phyloP scores from a whole-genome alignment of 2,888 invertebrate genomes.

The Cerastis leucographa region DNA sequence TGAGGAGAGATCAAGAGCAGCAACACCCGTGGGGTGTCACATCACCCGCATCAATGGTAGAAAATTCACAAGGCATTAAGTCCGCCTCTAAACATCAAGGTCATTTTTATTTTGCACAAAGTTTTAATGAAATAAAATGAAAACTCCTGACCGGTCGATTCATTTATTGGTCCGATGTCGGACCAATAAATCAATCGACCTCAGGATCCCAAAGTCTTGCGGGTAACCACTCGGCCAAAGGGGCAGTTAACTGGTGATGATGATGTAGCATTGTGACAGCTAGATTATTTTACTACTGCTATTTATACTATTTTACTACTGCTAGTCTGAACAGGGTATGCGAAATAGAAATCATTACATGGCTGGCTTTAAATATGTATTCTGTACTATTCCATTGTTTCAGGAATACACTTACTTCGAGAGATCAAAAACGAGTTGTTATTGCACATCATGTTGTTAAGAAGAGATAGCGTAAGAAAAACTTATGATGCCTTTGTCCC shows the following conservation, averaged over 20 bases:
- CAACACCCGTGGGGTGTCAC: not conserved
- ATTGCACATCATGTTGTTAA: conserved; percentile 74
- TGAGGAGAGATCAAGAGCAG: not conserved
- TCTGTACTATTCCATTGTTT: conserved; percentile 74
- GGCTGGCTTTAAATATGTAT: not conserved
- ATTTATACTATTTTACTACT: not conserved
- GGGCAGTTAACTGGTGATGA: not conserved
- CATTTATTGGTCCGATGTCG: no score
- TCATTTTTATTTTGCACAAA: not conserved
- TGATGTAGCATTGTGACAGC: not conserved
- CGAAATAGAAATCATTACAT: not conserved
- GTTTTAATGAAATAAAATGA: not conserved
- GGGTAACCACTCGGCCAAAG: not conserved
- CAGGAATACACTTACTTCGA: conserved; percentile 93
- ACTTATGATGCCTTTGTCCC: not conserved
- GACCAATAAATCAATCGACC: not conserved
- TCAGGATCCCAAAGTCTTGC: not conserved
- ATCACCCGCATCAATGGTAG: not conserved
- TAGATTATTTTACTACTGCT: not conserved
- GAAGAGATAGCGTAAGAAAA: not conserved
- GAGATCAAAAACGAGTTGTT: conserved; percentile 83
- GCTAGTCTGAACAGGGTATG: no score
- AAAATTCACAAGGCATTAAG: not conserved
- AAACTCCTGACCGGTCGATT: no score
- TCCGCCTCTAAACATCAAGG: not conserved